Percentiles rank a stretch among this genome's conserved stretches.
Conservation (phyloP, 2,797 vertebrate species). For the Sebastes steindachneri region DNA sequence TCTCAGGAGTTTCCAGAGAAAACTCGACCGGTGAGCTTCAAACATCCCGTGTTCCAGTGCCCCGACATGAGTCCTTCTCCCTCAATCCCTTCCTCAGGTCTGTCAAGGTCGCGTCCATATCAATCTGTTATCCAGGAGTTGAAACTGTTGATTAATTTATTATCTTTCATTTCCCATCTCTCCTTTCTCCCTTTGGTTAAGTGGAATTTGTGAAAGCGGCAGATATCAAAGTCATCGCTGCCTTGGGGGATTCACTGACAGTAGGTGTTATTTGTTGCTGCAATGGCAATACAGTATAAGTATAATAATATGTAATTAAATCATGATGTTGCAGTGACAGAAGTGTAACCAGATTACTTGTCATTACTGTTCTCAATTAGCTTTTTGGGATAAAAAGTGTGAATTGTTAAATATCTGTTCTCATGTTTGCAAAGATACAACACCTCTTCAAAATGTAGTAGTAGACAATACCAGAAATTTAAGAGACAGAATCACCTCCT, state of each 20-base stretch:
- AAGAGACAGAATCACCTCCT: background rate
- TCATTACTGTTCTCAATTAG: background rate
- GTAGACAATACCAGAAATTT: background rate
- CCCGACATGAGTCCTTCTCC: slow-evolving; percentile 84
- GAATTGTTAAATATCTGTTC: background rate
- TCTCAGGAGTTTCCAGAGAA: slow-evolving; percentile 84
- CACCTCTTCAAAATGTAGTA: background rate
- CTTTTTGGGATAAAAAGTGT: background rate
- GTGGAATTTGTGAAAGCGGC: slow-evolving; percentile 92
- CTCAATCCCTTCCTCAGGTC: slow-evolving; percentile 83
- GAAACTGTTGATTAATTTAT: background rate
- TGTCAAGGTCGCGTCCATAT: background rate
- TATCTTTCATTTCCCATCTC: slow-evolving; percentile 1
- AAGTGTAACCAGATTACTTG: background rate
- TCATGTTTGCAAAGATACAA: background rate
- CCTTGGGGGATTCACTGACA: slow-evolving; percentile 93
- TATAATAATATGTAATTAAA: background rate
- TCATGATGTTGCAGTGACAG: background rate
- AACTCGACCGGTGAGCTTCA: slow-evolving; percentile 73
- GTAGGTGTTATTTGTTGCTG: slow-evolving; percentile 77
- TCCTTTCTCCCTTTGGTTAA: slow-evolving; percentile 47
- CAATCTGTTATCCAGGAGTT: background rate
- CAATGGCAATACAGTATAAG: background rate
- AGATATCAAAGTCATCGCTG: slow-evolving; percentile 92
- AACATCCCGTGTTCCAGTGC: slow-evolving; percentile 77